phyloP scores from a whole-genome alignment of 2,797 vertebrate species.

The Mormyrus proboscirostris region DNA sequence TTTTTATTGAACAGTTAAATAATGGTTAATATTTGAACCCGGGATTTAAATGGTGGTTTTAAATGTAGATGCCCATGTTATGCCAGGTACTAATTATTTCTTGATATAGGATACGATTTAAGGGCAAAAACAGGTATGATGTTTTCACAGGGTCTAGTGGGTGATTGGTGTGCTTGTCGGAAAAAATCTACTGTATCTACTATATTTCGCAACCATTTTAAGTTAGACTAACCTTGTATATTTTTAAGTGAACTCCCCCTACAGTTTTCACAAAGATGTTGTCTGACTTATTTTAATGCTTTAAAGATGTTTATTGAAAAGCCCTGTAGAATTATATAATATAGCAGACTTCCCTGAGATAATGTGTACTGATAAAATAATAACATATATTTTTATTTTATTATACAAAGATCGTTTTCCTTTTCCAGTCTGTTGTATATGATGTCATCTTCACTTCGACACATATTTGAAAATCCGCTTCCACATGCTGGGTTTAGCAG shows the following conservation, averaged over 20 bases:
- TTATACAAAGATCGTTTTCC: background rate
- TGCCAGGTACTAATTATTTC: background rate
- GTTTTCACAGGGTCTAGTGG: background rate
- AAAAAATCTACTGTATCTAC: background rate
- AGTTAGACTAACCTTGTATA: background rate
- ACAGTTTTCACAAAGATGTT: background rate
- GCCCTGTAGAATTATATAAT: background rate
- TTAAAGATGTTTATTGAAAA: background rate
- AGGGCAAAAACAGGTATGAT: background rate
- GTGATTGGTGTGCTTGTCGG: background rate
- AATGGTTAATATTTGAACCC: background rate
- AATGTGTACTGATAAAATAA: background rate
- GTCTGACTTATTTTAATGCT: background rate
- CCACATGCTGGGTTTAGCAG: background rate
- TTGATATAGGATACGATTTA: background rate
- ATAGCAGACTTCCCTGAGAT: background rate
- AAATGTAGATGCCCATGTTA: background rate
- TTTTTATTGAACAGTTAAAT: slow-evolving; percentile 25
- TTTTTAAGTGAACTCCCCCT: too few species aligned
- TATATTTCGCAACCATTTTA: background rate
- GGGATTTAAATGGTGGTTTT: background rate
- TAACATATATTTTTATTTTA: background rate
- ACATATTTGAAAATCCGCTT: background rate
- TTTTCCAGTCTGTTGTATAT: background rate
- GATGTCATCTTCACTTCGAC: background rate